These are phyloP conservation scores for Sclerodermus sp. DNA, from an alignment of 2,888 invertebrate species.

Conservation along the genomic window DNA sequence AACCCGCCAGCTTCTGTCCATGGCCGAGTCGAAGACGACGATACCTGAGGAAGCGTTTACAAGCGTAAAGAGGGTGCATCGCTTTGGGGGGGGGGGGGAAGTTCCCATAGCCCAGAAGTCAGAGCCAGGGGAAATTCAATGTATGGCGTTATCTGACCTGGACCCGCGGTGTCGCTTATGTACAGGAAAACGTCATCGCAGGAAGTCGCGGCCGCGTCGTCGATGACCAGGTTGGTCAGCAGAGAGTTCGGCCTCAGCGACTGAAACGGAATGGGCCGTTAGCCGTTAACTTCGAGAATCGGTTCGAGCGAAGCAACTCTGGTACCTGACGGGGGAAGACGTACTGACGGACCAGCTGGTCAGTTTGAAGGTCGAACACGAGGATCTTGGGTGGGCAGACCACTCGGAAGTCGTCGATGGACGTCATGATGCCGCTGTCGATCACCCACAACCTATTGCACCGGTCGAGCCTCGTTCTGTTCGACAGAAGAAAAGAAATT, in stretches of 20 bases:
- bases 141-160: constrained; percentile 60
- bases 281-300: neutral
- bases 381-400: constrained; percentile 80
- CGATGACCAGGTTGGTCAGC: constrained; percentile 78
- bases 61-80: neutral
- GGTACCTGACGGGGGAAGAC: constrained; percentile 71
- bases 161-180: constrained; percentile 80
- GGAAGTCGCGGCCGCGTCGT: constrained; percentile 68
- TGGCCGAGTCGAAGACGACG: constrained; percentile 69
- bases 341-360: constrained; percentile 70
- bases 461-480: constrained; percentile 71
- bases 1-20: constrained; percentile 79
- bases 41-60: constrained; percentile 59
- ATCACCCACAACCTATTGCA: constrained; percentile 83
- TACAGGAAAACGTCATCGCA: constrained; percentile 81
- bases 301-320: no score
- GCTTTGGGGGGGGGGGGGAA: neutral
- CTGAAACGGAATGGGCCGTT: constrained; percentile 27
- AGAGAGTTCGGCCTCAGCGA: constrained; percentile 74
- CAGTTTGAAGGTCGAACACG: constrained; percentile 76
- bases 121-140: no score
- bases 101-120: no score
- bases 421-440: constrained; percentile 75
- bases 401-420: constrained; percentile 68
- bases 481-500: no score